phyloP scores from a whole-genome alignment of 2,888 invertebrate species.

The Nysson spinosus region DNA sequence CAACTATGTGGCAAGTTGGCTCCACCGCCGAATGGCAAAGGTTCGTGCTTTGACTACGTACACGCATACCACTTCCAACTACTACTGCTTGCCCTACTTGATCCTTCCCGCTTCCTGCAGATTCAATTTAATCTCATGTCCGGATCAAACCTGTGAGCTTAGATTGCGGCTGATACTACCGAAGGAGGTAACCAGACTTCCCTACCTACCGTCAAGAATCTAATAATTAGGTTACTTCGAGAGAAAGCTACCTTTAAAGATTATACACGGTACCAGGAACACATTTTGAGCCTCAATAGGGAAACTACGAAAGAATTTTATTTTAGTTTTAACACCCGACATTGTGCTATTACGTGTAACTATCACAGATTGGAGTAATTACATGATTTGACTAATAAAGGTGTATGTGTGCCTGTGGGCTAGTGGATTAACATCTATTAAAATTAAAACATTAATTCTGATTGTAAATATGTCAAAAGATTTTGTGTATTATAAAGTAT shows the following conservation, averaged over 20 bases:
- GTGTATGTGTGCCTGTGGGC: too few species aligned
- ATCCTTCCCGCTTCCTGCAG: slow-evolving; percentile 55
- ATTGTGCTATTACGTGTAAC: too few species aligned
- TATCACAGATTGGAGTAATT: too few species aligned
- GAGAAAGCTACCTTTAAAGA: slow-evolving; percentile 12
- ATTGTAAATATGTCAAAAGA: too few species aligned
- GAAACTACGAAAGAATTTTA: too few species aligned
- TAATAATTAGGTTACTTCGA: slow-evolving; percentile 43
- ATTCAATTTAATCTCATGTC: slow-evolving; percentile 69
- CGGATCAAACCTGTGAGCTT: slow-evolving; percentile 43
- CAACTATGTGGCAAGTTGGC: slow-evolving; percentile 64
- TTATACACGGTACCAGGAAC: not conserved
- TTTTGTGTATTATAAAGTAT: too few species aligned
- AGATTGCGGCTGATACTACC: slow-evolving; percentile 24
- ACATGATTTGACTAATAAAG: too few species aligned
- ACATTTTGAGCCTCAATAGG: too few species aligned
- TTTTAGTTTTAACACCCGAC: too few species aligned
- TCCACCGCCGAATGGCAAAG: slow-evolving; percentile 44
- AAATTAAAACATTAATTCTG: too few species aligned
- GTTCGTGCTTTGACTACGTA: slow-evolving; percentile 40
- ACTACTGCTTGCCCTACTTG: slow-evolving; percentile 44
- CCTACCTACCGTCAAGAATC: slow-evolving; percentile 32
- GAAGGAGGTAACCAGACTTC: slow-evolving; percentile 13
- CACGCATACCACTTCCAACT: slow-evolving; percentile 35
- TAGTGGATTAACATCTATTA: too few species aligned